These are phyloP conservation scores for Porites lutea DNA, from an alignment of 64 coral and sea anemone genomes.

Conservation along the genomic window DNA sequence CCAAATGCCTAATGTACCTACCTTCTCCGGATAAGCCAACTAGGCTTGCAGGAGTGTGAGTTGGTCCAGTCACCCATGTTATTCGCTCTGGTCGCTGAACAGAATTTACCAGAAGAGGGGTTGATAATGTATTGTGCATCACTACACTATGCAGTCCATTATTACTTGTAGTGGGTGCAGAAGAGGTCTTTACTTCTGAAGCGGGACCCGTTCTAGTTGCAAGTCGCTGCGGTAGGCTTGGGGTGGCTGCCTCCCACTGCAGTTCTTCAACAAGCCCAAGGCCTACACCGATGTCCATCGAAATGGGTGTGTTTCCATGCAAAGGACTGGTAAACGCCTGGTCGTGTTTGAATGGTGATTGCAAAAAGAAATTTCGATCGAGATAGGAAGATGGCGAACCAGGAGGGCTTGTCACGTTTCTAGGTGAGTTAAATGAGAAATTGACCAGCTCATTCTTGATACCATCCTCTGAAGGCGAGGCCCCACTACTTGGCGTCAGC, in stretches of 20 bases:
- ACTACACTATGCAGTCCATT: background rate
- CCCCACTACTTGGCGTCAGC: slow-evolving; percentile 47
- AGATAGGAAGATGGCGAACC: slow-evolving; percentile 2
- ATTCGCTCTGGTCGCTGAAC: background rate
- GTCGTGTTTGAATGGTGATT: background rate
- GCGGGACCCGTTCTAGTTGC: background rate
- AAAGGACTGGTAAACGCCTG: background rate
- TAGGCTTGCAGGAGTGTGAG: background rate
- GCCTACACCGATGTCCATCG: background rate
- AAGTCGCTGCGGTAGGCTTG: slow-evolving; percentile 9
- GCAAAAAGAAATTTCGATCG: slow-evolving; percentile 2
- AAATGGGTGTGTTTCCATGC: background rate
- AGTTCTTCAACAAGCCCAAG: background rate
- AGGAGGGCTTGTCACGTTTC: background rate
- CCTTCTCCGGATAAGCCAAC: background rate
- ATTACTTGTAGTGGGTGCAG: background rate
- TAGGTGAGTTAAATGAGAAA: slow-evolving; percentile 36
- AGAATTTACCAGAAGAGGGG: background rate
- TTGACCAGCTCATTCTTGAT: background rate
- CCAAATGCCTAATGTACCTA: background rate
- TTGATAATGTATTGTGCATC: background rate
- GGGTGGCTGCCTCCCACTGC: slow-evolving; percentile 31
- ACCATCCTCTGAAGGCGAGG: slow-evolving; percentile 41
- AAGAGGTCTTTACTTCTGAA: background rate
- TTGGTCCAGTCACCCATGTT: background rate